Evolutionary conservation across 92 coral and sea anemone species (phyloP), one percentile per base, ranked within the genome.

Genomic region (Porites cylindrica): DNA sequence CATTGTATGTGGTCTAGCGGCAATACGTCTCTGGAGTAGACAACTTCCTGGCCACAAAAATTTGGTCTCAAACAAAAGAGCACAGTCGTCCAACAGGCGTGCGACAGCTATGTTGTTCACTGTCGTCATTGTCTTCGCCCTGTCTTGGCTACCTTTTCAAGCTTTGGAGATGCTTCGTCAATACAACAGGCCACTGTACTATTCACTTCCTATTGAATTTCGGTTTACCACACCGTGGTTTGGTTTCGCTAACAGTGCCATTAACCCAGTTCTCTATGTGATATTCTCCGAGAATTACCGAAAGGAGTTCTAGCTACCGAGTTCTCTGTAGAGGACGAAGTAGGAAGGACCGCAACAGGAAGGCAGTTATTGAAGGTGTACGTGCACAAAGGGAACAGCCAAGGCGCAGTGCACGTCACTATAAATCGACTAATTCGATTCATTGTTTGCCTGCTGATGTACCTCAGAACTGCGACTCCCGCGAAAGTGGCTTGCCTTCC

Each of bases 91-190:
- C 54, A 91, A 87, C 84, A 83, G 91, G 74, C 85, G 94, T 0
- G 96, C 96, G 52, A 93, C 96, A 1, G 76, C 79, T 20, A 93
- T 93, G 96, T 83, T 93, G 10, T 73, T 93, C 51, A 93, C 96
- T 1, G 96, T 93, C 14, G 92, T 91, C 1, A 63, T 88, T 8
- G 92, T 91, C 10, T 93, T 93, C 29, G 96, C 94, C 17, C 5
- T 93, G 29, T 93, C 93, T 16, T 93, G 96, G 96, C 74, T 85
- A 19, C 96, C 96, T 10, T 84, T 88, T 23, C 94, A 93, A 76
- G 73, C 80, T 51, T 47, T 79, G 7, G 94, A 93, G 51, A 11
- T 91, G 32, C 52, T 88, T 0, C 2, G 4, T 51, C 66, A 78
- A 1, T 68, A 43, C 21, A 85, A 87, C 67, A 8, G 0, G 5